Evolutionary conservation across 2,888 invertebrate genomes (phyloP).

Genomic region (Acanthosepion pharaonis): DNA sequence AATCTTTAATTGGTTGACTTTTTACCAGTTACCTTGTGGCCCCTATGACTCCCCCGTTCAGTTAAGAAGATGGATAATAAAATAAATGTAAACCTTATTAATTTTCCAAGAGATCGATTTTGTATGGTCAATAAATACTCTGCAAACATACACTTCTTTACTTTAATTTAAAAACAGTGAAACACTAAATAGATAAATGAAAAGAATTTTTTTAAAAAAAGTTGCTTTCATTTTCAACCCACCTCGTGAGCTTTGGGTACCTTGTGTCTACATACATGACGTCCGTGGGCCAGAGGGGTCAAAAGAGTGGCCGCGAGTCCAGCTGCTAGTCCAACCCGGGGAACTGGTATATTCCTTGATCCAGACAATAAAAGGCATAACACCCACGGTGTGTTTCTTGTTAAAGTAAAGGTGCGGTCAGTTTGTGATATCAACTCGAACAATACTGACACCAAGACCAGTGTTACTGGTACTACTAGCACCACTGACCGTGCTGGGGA

Average conservation of each 20-base stretch:
- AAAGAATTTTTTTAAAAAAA: not conserved
- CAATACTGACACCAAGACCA: not conserved
- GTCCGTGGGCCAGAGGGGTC: not conserved
- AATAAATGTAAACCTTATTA: too few relatives aligned
- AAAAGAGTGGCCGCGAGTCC: not conserved
- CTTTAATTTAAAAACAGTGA: too few relatives aligned
- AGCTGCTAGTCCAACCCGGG: not conserved
- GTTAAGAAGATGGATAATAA: too few relatives aligned
- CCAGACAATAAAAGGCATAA: not conserved
- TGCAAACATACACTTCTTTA: too few relatives aligned
- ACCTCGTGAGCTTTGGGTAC: not conserved
- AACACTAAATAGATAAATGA: not conserved
- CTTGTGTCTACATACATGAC: conserved; percentile 13
- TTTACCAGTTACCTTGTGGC: too few relatives aligned
- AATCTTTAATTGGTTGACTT: too few relatives aligned
- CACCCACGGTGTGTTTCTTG: not conserved
- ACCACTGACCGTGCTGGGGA: not conserved
- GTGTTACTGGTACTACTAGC: not conserved
- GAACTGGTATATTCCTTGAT: not conserved
- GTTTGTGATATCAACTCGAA: not conserved
- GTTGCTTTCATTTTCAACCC: not conserved
- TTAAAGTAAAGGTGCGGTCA: not conserved
- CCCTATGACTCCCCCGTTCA: too few relatives aligned
- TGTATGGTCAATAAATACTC: too few relatives aligned
- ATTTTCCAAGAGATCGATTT: too few relatives aligned